Conservation (phyloP, 2,888 invertebrate species). For the Drosophila heteroneura region DNA sequence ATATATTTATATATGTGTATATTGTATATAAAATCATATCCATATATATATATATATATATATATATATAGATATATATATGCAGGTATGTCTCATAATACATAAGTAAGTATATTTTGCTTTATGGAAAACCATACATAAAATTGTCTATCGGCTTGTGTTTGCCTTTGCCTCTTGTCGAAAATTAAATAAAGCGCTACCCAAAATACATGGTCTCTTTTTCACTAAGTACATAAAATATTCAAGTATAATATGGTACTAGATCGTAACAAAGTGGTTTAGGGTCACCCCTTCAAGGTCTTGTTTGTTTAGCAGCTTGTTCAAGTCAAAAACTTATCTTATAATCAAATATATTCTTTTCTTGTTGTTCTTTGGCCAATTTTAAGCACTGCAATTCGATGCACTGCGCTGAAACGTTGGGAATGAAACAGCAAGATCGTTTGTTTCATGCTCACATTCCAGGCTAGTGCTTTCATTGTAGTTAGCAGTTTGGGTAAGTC, state of each 20-base stretch:
- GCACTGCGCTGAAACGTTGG: conserved; percentile 22
- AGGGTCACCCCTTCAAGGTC: neutral
- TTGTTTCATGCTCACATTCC: conserved; percentile 41
- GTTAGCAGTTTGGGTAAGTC: conserved; percentile 18
- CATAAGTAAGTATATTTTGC: conserved; percentile 2
- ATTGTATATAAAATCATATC: conserved; percentile 71
- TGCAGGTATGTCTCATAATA: conserved; percentile 50
- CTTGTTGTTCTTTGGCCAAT: conserved; percentile 37
- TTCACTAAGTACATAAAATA: conserved; percentile 32
- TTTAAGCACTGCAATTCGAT: conserved; percentile 12
- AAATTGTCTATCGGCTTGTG: conserved; percentile 52
- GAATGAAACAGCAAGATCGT: conserved; percentile 43
- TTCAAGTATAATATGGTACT: conserved; percentile 15
- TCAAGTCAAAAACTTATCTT: conserved; percentile 29
- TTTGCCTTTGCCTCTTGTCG: conserved; percentile 43
- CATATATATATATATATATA: conserved; percentile 49
- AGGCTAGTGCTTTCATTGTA: conserved; percentile 8
- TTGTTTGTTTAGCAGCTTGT: conserved; percentile 17
- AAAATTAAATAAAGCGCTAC: conserved; percentile 47
- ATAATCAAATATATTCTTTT: conserved; percentile 26
- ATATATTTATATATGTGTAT: conserved; percentile 55
- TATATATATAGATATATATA: conserved; percentile 36
- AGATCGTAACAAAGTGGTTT: conserved; percentile 18
- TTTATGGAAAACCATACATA: conserved; percentile 52
- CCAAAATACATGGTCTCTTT: conserved; percentile 37